These are phyloP conservation scores for Spongia lamella DNA, from an alignment of 37 sponge, comb jelly and placozoan genomes.

Conservation along the genomic window DNA sequence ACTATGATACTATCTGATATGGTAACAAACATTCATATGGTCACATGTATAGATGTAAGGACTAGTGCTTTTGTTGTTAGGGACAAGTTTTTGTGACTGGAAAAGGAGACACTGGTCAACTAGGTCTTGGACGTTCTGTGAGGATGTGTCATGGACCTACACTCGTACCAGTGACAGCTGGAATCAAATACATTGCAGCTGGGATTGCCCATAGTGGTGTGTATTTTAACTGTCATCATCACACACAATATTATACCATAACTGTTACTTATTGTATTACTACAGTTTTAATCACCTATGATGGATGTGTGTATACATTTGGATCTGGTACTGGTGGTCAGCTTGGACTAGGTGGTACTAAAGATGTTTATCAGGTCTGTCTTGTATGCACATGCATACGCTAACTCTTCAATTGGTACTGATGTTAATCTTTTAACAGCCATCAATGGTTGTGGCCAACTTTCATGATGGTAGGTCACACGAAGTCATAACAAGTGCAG, in stretches of 20 bases:
- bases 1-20: constrained; percentile 64
- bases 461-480: constrained; percentile 3
- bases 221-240: background rate
- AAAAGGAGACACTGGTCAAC: constrained; percentile 65
- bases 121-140: constrained; percentile 55
- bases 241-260: background rate
- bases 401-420: background rate
- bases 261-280: too few species aligned
- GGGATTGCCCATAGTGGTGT: constrained; percentile 68
- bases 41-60: background rate
- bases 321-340: constrained; percentile 57
- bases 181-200: constrained; percentile 43
- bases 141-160: constrained; percentile 12
- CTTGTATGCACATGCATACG: background rate
- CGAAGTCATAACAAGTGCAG: constrained; percentile 35
- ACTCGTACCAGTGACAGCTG: constrained; percentile 36
- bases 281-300: constrained; percentile 48
- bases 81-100: constrained; percentile 59
- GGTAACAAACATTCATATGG: constrained; percentile 37
- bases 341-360: constrained; percentile 67
- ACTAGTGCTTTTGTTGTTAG: constrained; percentile 15
- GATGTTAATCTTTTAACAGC: constrained; percentile 23
- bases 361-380: constrained; percentile 36
- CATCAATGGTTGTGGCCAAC: constrained; percentile 42
- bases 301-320: constrained; percentile 62